Conservation (phyloP, 1,140 invertebrate genomes). For the Macrocentrus cingulum region DNA sequence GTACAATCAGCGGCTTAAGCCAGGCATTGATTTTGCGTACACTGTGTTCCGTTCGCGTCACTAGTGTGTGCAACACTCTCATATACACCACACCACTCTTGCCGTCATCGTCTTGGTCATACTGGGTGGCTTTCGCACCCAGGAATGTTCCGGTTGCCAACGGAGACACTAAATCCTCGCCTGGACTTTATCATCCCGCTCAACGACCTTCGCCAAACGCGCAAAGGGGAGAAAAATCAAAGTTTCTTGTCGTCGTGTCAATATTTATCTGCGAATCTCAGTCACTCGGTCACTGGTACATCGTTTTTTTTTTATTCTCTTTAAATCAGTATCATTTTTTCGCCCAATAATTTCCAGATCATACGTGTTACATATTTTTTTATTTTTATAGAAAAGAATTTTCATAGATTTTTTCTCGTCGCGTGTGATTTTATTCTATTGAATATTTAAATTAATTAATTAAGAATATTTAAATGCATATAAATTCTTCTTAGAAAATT, state of each 20-base stretch:
- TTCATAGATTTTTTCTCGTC: too few relatives aligned
- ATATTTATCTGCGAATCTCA: background rate
- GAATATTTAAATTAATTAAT: too few relatives aligned
- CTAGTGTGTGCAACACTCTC: conserved; percentile 38
- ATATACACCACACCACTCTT: conserved; percentile 31
- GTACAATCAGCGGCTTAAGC: conserved; percentile 41
- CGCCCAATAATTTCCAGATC: too few relatives aligned
- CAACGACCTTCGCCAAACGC: conserved; percentile 2
- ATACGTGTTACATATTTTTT: too few relatives aligned
- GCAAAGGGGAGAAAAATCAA: background rate
- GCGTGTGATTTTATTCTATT: too few relatives aligned
- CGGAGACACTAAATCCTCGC: conserved; percentile 23
- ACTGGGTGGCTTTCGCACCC: conserved; percentile 17
- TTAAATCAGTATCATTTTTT: too few relatives aligned
- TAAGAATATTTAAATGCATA: too few relatives aligned
- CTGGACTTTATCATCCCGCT: conserved; percentile 12
- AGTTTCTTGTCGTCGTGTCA: background rate
- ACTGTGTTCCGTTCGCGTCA: conserved; percentile 35
- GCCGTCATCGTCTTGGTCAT: conserved; percentile 8
- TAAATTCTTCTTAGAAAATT: too few relatives aligned
- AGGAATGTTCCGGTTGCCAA: conserved; percentile 15
- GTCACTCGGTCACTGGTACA: conserved; percentile 2
- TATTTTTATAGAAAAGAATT: too few relatives aligned
- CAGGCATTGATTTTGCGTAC: conserved; percentile 47
- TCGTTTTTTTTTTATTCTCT: too few relatives aligned